A percentile compares a stretch with the other conserved stretches of the same genome.
These are phyloP conservation scores for Zosterops hypoxanthus DNA, from an alignment of 2,113 vertebrate genomes.

Conservation along the genomic window DNA sequence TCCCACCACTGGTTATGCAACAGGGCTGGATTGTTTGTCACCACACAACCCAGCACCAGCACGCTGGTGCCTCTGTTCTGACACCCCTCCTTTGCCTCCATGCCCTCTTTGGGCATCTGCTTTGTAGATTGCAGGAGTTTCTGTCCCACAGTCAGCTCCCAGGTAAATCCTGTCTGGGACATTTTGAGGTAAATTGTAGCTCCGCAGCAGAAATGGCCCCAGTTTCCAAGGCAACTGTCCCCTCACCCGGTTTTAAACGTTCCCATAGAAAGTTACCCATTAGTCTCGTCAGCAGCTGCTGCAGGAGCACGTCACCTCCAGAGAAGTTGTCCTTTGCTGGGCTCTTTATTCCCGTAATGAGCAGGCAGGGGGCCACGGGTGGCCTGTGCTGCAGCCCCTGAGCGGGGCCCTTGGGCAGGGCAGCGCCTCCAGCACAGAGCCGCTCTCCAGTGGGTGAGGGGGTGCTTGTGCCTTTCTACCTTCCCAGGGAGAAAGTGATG, in stretches of 20 bases:
- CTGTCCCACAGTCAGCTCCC: not conserved
- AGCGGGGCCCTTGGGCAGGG: not conserved
- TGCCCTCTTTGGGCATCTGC: not conserved
- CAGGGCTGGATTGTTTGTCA: not conserved
- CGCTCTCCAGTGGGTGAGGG: not conserved
- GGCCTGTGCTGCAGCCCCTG: not conserved
- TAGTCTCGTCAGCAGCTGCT: slow-evolving; percentile 44
- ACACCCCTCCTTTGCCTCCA: not conserved
- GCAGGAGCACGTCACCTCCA: slow-evolving; percentile 4
- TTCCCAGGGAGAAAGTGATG: not conserved
- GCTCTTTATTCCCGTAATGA: slow-evolving; percentile 20
- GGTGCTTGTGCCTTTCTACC: not conserved
- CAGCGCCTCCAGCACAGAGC: rapidly evolving
- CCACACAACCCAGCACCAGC: not conserved
- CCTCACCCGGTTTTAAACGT: not conserved
- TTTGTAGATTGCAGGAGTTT: not conserved
- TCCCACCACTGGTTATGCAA: slow-evolving; percentile 29
- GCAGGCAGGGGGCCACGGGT: not conserved
- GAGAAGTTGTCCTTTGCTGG: not conserved
- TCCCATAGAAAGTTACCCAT: slow-evolving; percentile 42
- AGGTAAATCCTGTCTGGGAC: slow-evolving; percentile 40
- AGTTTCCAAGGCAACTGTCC: slow-evolving; percentile 51
- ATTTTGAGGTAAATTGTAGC: not conserved
- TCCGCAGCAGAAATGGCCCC: not conserved
- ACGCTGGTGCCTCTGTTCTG: not conserved